Conservation (phyloP, 2,888 invertebrate species). For the Vandiemenella viatica region DNA sequence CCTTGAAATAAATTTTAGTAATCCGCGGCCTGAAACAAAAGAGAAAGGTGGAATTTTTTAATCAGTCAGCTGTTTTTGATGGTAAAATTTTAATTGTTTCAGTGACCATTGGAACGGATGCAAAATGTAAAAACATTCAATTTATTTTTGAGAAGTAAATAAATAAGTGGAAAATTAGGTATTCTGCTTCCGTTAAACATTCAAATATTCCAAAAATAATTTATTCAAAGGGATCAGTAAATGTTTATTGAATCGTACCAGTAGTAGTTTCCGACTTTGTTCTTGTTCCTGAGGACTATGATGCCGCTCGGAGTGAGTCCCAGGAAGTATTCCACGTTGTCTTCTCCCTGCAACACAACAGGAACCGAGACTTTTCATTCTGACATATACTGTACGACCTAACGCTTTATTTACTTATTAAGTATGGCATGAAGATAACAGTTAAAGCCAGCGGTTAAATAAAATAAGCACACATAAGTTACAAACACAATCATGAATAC, state of each 20-base stretch:
- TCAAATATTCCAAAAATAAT: not conserved
- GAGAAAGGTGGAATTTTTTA: not conserved
- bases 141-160: not conserved
- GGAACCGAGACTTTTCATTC: too few relatives aligned
- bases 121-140: not conserved
- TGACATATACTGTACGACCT: too few relatives aligned
- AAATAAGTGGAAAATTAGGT: too few relatives aligned
- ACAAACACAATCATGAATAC: too few relatives aligned
- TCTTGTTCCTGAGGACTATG: conserved; percentile 84
- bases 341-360: conserved; percentile 65
- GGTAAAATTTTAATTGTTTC: too few relatives aligned
- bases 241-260: conserved; percentile 43
- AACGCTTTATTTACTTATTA: too few relatives aligned
- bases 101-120: not conserved
- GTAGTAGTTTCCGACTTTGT: conserved; percentile 93
- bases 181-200: too few relatives aligned
- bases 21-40: conserved; percentile 58
- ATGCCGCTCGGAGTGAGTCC: conserved; percentile 92
- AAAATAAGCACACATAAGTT: too few relatives aligned
- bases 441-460: too few relatives aligned
- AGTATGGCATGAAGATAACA: too few relatives aligned
- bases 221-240: not conserved
- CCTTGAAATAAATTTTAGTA: conserved; percentile 91
- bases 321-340: conserved; percentile 90
- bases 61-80: not conserved